Evolutionary conservation across 1,140 invertebrate genomes (phyloP).

Genomic region (Lepidurus apus): DNA sequence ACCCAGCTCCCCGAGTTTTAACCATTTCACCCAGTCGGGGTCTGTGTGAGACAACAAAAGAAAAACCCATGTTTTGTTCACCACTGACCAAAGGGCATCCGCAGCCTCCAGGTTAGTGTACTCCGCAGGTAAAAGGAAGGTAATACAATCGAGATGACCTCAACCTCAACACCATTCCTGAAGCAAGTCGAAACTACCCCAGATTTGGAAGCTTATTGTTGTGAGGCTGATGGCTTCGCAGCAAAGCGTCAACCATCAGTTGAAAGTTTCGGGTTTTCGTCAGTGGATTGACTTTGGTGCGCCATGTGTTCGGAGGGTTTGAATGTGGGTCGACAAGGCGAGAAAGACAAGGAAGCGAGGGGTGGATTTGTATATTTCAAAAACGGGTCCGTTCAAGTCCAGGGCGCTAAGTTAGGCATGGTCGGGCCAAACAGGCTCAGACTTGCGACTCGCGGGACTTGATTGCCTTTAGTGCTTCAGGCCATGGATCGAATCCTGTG

Average conservation of each 20-base stretch:
- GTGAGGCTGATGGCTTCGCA: not conserved
- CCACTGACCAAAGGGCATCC: constrained; percentile 16
- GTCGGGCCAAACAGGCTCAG: not conserved
- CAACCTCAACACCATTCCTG: not conserved
- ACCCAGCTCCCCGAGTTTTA: not conserved
- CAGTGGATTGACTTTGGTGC: not conserved
- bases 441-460: not conserved
- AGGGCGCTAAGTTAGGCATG: not conserved
- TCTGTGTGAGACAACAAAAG: not conserved
- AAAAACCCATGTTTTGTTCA: constrained; percentile 4
- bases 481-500: not conserved
- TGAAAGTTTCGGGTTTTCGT: not conserved
- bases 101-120: constrained; percentile 10
- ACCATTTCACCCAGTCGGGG: constrained; percentile 5
- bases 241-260: not conserved
- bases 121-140: not conserved
- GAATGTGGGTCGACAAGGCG: not conserved
- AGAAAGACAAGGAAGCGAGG: constrained; percentile 10
- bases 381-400: not conserved
- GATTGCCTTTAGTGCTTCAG: no score
- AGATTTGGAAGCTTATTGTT: constrained; percentile 6
- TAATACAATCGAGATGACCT: constrained; percentile 10
- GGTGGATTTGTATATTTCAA: not conserved
- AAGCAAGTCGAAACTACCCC: not conserved
- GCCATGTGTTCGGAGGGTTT: not conserved